Conservation (phyloP, 1,140 invertebrate species). For the Ceratoteleas bidentatus region DNA sequence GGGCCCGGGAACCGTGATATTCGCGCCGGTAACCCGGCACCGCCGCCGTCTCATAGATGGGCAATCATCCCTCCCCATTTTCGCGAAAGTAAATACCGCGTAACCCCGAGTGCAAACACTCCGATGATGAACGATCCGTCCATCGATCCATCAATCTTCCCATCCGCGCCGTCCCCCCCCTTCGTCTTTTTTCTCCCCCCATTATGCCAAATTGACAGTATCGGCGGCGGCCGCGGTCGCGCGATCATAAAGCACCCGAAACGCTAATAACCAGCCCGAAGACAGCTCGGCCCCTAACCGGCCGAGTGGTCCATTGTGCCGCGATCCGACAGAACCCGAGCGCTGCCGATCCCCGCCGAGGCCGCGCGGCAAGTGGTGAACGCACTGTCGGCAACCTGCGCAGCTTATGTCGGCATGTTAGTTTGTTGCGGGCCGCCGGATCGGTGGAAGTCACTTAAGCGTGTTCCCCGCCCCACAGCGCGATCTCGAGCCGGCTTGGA, state of each 20-base stretch:
- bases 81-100: slow-evolving; percentile 32
- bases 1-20: slow-evolving; percentile 43
- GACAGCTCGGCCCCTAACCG: slow-evolving; percentile 43
- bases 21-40: slow-evolving; percentile 54
- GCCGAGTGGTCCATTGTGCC: slow-evolving; percentile 58
- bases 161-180: slow-evolving; percentile 1
- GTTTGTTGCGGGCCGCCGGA: slow-evolving; percentile 52
- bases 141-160: slow-evolving; percentile 36
- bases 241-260: slow-evolving; percentile 39
- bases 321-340: slow-evolving; percentile 40
- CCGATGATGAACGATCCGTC: slow-evolving; percentile 39
- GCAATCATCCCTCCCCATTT: slow-evolving; percentile 49
- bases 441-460: slow-evolving; percentile 43
- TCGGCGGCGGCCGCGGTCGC: slow-evolving; percentile 6
- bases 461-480: slow-evolving; percentile 8
- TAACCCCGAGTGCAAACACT: slow-evolving; percentile 30
- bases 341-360: slow-evolving; percentile 47
- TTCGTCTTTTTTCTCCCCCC: neutral
- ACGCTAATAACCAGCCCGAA: slow-evolving; percentile 52
- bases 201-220: slow-evolving; percentile 37
- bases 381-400: slow-evolving; percentile 65
- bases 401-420: slow-evolving; percentile 63
- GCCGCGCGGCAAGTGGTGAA: slow-evolving; percentile 52
- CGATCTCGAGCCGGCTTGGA: slow-evolving; percentile 23
- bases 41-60: slow-evolving; percentile 39